Evolutionary conservation across 2,888 invertebrate species (phyloP), one percentile per base, ranked within the genome.

Genomic region (Cephus nigrinus): DNA sequence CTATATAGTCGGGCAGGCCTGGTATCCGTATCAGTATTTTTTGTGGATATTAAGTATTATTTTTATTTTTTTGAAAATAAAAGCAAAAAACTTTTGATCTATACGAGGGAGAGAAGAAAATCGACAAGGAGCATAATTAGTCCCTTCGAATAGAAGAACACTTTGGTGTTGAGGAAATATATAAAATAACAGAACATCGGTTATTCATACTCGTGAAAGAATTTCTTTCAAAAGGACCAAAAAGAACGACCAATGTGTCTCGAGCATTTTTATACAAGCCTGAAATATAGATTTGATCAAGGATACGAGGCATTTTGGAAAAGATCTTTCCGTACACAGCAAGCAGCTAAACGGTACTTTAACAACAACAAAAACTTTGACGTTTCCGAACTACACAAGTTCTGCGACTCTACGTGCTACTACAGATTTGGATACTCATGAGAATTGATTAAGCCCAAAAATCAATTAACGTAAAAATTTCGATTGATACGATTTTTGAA

Each of bases 291-390:
- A 36, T 36, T 74, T 33, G 74, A 74, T 36, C 74, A 74, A 35
- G 33, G 74, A 31, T 74, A 74, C 74, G 74, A 74, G 23, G 36
- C 34, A 35, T 74, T 74, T 35, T 74, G 74, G 74, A 74, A 36
- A 35, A 74, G 33, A 74, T 74, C 74, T 30, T 74, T 74, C 15
- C 74, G 74, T 15, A 36, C 74, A 15, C 74, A 35, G 74, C 74
- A 23, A 32, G 35, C 74, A 30, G 74, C 74, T 33, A 74, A 74
- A 33, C 32, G 74, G 74, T 74, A 74, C 36, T 74, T 74, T 33
- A 33, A 74, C 36, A 74, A 33, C 23, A 23, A 35, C 36, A 33
- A 35, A 30, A 30, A 36, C 23, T 34, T 30, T 1, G 74, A 36
- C 30, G 11, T n/a, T 74, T 35, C 32, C 12, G 74, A 36, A 35